phyloP scores from a whole-genome alignment of 1,140 invertebrate species.

The Caenorhabditis latens region DNA sequence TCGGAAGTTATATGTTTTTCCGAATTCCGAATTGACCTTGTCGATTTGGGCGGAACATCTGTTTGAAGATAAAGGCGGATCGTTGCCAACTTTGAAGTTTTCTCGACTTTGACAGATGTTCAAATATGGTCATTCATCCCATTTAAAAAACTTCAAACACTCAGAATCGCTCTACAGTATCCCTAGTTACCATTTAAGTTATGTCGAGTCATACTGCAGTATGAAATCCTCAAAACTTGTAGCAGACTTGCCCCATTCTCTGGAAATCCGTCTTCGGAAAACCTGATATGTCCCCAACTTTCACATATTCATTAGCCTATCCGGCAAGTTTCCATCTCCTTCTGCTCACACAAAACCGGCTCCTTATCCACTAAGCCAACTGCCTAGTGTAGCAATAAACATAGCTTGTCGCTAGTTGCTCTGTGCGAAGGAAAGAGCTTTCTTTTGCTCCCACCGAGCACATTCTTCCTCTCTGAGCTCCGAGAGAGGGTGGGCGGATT shows the following conservation, averaged over 20 bases:
- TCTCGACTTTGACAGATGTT: too few relatives aligned
- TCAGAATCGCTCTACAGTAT: too few relatives aligned
- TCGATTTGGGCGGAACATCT: constrained; percentile 3
- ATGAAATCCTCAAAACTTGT: too few relatives aligned
- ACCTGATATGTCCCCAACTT: not conserved
- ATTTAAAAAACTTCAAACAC: too few relatives aligned
- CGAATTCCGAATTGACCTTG: not conserved
- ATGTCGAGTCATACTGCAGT: too few relatives aligned
- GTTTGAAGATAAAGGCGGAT: not conserved
- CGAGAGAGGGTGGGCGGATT: constrained; percentile 50
- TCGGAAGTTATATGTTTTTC: not conserved
- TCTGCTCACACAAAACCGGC: constrained; percentile 27
- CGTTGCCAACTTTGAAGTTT: not conserved
- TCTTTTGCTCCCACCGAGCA: constrained; percentile 32
- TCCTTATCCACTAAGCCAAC: constrained; percentile 48
- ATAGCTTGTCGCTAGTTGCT: constrained; percentile 51
- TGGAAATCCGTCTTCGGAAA: too few relatives aligned
- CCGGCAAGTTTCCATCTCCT: not conserved
- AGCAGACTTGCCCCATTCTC: too few relatives aligned
- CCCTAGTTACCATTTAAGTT: too few relatives aligned
- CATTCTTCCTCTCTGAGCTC: constrained; percentile 24
- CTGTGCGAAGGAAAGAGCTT: not conserved
- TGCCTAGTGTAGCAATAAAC: constrained; percentile 49
- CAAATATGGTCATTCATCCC: too few relatives aligned
- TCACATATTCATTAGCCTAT: not conserved